Conservation (phyloP, 2,888 invertebrate genomes). For the Chloroclystis v-ata region DNA sequence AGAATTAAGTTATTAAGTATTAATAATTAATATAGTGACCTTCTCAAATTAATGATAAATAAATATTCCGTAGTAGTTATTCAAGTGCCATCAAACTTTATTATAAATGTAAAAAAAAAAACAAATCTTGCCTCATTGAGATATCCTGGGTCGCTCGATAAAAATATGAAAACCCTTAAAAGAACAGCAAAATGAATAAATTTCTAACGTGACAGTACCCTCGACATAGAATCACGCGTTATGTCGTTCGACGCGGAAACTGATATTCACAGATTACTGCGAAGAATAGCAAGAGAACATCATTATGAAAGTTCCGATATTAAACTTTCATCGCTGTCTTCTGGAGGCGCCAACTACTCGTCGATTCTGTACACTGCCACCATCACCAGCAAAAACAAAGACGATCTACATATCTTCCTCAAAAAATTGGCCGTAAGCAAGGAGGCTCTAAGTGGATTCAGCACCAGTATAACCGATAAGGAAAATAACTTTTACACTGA, state of each 20-base stretch:
- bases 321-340: slow-evolving; percentile 4
- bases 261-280: slow-evolving; percentile 7
- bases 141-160: no score
- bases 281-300: slow-evolving; percentile 31
- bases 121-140: no score
- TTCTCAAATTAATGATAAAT: no score
- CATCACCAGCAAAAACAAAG: slow-evolving; percentile 1
- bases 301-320: slow-evolving; percentile 24
- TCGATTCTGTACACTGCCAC: slow-evolving; percentile 3
- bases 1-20: no score
- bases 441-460: background rate
- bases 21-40: no score
- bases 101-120: no score
- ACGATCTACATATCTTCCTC: slow-evolving; percentile 7
- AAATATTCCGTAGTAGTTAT: no score
- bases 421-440: slow-evolving; percentile 7
- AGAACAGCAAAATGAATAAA: no score
- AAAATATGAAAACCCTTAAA: no score
- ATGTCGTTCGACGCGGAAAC: background rate
- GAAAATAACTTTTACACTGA: slow-evolving; percentile 16
- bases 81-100: no score
- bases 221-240: no score
- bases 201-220: no score
- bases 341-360: slow-evolving; percentile 11
- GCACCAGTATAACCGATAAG: background rate